A percentile compares a stretch with the other conserved stretches of the same genome.
Evolutionary conservation across 2,888 invertebrate species (phyloP).

Genomic region (Calameuta pallipes): DNA sequence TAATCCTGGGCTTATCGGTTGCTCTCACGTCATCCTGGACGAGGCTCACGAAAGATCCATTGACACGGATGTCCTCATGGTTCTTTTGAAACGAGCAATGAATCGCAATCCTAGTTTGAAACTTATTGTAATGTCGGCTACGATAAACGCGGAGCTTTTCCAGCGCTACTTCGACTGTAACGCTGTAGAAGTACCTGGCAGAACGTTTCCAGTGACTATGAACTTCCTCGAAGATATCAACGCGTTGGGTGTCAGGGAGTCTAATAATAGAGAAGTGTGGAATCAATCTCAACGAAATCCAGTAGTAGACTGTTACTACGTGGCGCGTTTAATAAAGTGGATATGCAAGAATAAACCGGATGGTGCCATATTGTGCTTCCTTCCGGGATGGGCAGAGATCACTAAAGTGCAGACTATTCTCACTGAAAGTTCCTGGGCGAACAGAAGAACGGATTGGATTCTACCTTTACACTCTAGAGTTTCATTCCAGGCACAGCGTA

Average conservation of each 20-base stretch:
- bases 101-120: conserved; percentile 70
- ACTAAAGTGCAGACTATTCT: conserved; percentile 68
- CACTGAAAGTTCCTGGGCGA: conserved; percentile 55
- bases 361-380: conserved; percentile 79
- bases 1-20: conserved; percentile 68
- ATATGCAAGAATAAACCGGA: conserved; percentile 71
- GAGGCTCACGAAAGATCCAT: conserved; percentile 81
- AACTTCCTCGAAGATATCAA: conserved; percentile 71
- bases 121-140: conserved; percentile 80
- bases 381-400: conserved; percentile 83
- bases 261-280: conserved; percentile 51
- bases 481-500: conserved; percentile 48
- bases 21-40: conserved; percentile 78
- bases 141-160: conserved; percentile 74
- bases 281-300: conserved; percentile 50
- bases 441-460: conserved; percentile 46
- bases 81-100: conserved; percentile 71
- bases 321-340: conserved; percentile 68
- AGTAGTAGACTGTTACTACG: conserved; percentile 68
- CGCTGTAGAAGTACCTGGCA: conserved; percentile 70
- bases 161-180: conserved; percentile 70
- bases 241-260: conserved; percentile 24
- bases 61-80: conserved; percentile 75
- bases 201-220: conserved; percentile 72
- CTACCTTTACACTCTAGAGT: conserved; percentile 73